Conservation (phyloP, 2,888 invertebrate genomes). For the Meta bourneti region DNA sequence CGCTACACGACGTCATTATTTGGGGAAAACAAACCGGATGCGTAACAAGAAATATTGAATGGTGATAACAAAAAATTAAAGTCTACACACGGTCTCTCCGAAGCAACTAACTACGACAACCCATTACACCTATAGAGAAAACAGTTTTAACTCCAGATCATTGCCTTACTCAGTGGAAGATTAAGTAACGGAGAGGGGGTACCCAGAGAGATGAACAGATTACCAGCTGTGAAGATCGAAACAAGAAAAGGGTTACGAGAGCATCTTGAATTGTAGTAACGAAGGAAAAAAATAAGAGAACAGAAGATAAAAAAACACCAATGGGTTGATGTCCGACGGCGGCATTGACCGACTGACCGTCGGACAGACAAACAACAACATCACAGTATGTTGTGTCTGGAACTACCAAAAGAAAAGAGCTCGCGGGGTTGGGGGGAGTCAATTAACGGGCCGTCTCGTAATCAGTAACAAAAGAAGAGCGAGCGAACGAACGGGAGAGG, state of each 20-base stretch:
- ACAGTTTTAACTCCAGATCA: too few relatives aligned
- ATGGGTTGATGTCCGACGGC: constrained; percentile 71
- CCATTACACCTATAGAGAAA: too few relatives aligned
- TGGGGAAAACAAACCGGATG: too few relatives aligned
- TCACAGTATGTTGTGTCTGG: constrained; percentile 70
- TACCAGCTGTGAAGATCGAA: constrained; percentile 7
- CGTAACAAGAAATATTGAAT: too few relatives aligned
- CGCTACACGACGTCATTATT: too few relatives aligned
- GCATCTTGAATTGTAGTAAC: constrained; percentile 20
- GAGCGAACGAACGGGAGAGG: constrained; percentile 26
- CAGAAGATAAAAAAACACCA: constrained; percentile 4
- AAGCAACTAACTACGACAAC: too few relatives aligned
- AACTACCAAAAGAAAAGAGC: constrained; percentile 43
- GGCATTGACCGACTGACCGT: constrained; percentile 76
- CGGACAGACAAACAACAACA: constrained; percentile 72
- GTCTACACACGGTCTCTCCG: too few relatives aligned
- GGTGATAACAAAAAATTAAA: too few relatives aligned
- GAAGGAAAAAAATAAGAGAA: constrained; percentile 5
- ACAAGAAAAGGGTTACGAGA: neutral
- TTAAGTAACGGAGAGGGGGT: too few relatives aligned
- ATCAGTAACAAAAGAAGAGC: constrained; percentile 73
- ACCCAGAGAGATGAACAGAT: neutral
- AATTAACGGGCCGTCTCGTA: constrained; percentile 75
- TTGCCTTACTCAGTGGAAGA: too few relatives aligned
- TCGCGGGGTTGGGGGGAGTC: constrained; percentile 45